These are phyloP conservation scores for Eurystomus gularis DNA, from an alignment of 2,113 vertebrate genomes.

Conservation along the genomic window DNA sequence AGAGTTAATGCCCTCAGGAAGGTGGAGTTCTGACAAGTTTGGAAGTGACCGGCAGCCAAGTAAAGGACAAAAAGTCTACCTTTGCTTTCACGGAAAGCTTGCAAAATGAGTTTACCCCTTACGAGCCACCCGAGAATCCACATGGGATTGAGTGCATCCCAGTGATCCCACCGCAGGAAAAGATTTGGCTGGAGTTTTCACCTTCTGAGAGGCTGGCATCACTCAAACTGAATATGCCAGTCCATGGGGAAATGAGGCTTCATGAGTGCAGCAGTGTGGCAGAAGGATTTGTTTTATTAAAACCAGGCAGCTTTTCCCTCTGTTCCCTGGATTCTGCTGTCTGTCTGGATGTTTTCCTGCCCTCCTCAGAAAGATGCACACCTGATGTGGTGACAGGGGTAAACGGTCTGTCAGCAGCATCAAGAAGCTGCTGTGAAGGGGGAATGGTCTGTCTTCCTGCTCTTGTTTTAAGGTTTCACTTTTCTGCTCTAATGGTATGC, in stretches of 20 bases:
- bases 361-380: background rate
- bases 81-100: background rate
- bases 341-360: background rate
- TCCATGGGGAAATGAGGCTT: background rate
- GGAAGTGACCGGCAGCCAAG: background rate
- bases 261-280: background rate
- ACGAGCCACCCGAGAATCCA: background rate
- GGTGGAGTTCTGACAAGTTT: background rate
- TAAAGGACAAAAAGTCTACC: background rate
- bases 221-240: background rate
- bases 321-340: background rate
- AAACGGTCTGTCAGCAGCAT: background rate
- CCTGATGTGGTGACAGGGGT: background rate
- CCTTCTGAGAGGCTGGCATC: background rate
- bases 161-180: background rate
- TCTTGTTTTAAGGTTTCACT: background rate
- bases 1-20: background rate
- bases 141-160: accelerated
- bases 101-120: background rate
- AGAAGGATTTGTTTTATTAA: background rate
- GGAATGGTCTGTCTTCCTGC: background rate
- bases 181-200: background rate
- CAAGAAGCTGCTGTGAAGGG: background rate
- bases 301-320: background rate
- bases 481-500: background rate